Conservation (phyloP, 1,140 invertebrate genomes). For the Aphelinus certus region DNA sequence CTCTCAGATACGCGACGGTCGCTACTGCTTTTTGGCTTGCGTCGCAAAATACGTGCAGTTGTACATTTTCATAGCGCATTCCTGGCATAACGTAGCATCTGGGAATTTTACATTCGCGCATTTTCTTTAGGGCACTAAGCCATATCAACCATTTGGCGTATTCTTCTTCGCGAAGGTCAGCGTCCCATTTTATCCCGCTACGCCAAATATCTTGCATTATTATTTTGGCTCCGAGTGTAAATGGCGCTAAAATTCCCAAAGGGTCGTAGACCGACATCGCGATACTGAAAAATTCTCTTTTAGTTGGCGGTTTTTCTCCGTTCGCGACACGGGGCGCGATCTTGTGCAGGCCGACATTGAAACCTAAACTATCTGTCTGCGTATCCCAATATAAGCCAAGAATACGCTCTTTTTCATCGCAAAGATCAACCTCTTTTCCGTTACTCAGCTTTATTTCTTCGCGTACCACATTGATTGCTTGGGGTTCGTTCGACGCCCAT, state of each 20-base stretch:
- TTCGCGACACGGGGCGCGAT: conserved; percentile 4
- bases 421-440: neutral
- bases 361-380: neutral
- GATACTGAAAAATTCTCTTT: conserved; percentile 31
- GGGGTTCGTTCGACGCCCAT: no score
- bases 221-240: conserved; percentile 40
- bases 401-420: neutral
- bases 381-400: conserved; percentile 29
- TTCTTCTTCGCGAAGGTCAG: conserved; percentile 30
- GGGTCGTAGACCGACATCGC: conserved; percentile 49
- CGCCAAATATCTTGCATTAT: conserved; percentile 44
- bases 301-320: conserved; percentile 35
- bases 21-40: neutral
- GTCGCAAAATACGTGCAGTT: neutral
- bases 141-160: conserved; percentile 23
- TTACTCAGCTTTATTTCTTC: no score
- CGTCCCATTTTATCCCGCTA: conserved; percentile 43
- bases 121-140: neutral
- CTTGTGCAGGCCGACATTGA: conserved; percentile 11
- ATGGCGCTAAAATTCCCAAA: conserved; percentile 43
- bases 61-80: neutral
- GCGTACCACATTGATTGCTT: no score
- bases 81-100: neutral
- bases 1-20: neutral
- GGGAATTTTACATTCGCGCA: conserved; percentile 1